Conservation (phyloP, 35 echinoderm and acorn worm species). For the Strongylocentrotus purpuratus region DNA sequence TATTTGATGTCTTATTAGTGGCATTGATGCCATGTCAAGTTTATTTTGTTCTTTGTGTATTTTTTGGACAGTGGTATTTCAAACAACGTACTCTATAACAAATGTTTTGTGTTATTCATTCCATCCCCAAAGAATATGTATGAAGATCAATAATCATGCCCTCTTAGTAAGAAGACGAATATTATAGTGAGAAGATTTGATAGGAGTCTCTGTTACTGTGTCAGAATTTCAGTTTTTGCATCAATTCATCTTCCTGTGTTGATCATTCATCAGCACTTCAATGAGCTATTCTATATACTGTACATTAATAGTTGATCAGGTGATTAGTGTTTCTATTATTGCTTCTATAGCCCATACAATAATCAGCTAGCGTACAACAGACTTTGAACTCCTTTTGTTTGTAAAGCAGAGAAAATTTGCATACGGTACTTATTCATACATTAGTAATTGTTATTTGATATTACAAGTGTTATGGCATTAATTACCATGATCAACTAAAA, state of each 20-base stretch:
- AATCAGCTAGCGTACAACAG: no score
- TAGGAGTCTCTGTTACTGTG: no score
- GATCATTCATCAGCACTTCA: no score
- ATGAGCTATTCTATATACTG: no score
- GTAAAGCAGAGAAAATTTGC: no score
- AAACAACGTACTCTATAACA: background rate
- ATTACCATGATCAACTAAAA: background rate
- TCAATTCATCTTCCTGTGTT: no score
- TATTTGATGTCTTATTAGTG: background rate
- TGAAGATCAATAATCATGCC: background rate
- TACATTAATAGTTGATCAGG: no score
- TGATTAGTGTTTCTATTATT: no score
- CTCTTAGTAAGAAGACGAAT: background rate
- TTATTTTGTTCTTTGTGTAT: no score
- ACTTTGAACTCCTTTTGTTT: no score
- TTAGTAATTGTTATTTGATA: background rate
- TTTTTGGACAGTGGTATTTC: background rate
- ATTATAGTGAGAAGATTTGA: background rate
- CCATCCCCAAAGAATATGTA: background rate
- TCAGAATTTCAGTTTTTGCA: no score
- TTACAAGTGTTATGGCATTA: background rate
- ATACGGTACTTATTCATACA: background rate
- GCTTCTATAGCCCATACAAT: no score
- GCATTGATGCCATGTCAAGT: background rate
- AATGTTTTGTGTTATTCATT: background rate